Evolutionary conservation across 2,113 vertebrate genomes (phyloP).

Genomic region (Butastur rufipennis): DNA sequence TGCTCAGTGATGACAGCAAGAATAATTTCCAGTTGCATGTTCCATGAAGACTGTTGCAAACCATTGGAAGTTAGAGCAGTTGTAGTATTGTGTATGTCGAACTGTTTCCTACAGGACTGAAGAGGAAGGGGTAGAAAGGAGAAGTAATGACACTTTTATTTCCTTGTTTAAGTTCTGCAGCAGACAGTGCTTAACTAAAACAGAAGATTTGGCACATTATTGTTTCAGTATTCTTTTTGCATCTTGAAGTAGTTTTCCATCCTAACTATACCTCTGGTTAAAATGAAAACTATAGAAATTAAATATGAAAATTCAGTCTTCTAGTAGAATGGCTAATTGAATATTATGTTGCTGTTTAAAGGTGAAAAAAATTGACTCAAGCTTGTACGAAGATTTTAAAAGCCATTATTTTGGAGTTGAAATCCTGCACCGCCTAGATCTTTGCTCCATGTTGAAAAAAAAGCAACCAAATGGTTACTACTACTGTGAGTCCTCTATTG

Average conservation of each 20-base stretch:
- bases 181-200: neutral
- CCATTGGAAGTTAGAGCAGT: neutral
- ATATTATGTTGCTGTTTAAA: constrained; percentile 70
- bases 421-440: constrained; percentile 82
- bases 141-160: neutral
- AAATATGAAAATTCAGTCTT: neutral
- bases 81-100: neutral
- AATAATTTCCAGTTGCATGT: neutral
- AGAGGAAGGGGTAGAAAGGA: neutral
- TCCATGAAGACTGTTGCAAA: neutral
- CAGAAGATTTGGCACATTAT: neutral
- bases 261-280: neutral
- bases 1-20: neutral
- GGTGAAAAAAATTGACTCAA: constrained; percentile 88
- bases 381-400: constrained; percentile 80
- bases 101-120: neutral
- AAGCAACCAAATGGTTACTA: constrained; percentile 91
- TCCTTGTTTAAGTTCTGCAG: neutral
- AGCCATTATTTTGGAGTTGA: constrained; percentile 87
- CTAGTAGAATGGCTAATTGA: neutral
- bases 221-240: neutral
- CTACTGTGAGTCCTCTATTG: constrained; percentile 86
- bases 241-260: neutral
- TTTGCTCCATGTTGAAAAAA: constrained; percentile 96
- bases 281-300: neutral